phyloP scores from a whole-genome alignment of 2,113 vertebrate species.

The Solea solea region DNA sequence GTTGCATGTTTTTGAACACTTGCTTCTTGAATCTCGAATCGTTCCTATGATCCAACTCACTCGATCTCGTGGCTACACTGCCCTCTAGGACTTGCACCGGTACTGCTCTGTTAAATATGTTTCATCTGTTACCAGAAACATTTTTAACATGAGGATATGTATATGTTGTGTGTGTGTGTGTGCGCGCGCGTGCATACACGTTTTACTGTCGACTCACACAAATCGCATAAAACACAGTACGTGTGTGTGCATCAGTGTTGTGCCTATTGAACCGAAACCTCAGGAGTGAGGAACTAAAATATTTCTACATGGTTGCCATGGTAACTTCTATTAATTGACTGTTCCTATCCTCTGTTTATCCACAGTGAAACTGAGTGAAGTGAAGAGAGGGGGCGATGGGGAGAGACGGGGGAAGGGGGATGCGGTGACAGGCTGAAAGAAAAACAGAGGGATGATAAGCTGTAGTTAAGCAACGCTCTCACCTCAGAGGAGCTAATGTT shows the following conservation, averaged over 20 bases:
- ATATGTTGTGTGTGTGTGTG: neutral
- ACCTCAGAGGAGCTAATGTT: slow-evolving; percentile 24
- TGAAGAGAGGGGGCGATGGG: neutral
- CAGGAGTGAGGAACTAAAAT: slow-evolving; percentile 5
- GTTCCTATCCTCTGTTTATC: slow-evolving; percentile 20
- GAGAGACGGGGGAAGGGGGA: neutral
- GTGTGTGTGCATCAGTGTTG: neutral
- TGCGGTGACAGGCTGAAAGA: slow-evolving; percentile 1
- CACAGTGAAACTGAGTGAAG: slow-evolving; percentile 15
- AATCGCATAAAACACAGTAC: neutral
- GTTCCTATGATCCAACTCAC: too few relatives aligned
- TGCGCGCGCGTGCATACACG: too few relatives aligned
- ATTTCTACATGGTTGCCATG: slow-evolving; percentile 57
- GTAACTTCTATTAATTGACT: slow-evolving; percentile 70
- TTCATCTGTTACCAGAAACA: too few relatives aligned
- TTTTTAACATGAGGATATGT: too few relatives aligned
- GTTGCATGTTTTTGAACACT: too few relatives aligned
- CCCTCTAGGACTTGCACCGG: too few relatives aligned
- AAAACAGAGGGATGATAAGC: slow-evolving; percentile 9
- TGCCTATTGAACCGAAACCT: slow-evolving; percentile 25
- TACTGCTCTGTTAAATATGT: too few relatives aligned
- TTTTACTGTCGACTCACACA: neutral
- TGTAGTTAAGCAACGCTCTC: slow-evolving; percentile 12
- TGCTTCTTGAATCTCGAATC: too few relatives aligned
- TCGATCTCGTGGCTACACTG: too few relatives aligned